Evolutionary conservation across 2,888 invertebrate genomes (phyloP), one percentile per base, ranked within the genome.

Genomic region (Smittia aterrima): DNA sequence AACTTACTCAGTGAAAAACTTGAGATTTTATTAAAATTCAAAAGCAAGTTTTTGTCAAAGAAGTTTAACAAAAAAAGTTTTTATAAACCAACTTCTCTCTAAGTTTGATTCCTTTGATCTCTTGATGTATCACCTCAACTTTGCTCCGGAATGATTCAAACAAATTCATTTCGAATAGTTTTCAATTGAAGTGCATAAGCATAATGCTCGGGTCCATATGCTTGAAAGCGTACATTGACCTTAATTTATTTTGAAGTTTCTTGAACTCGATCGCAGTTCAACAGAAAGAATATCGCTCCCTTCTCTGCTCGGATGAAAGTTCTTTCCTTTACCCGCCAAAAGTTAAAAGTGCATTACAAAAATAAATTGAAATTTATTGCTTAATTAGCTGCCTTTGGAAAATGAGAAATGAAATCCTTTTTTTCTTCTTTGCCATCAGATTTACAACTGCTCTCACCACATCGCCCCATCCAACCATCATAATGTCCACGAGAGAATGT

Each of bases 321-420:
- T 58, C n/a, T 16, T 47, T 47, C 47, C 2, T 2, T 47, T 58
- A 2, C 64, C 24, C 6, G 6, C 4, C 6, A 27, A 9, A 27
- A 64, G n/a, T 64, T 25, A 64, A 64, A 64, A 64, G n/a, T 64
- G 27, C 64, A 64, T 64, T 64, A 64, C 58, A 53, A 41, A 53
- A 1, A 11, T 72, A 72, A 72, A 72, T 72, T 72, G 72, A 72
- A 40, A 72, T 72, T 72, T 72, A 72, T 72, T 72, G 24, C 72
- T 72, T 72, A 72, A 72, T 72, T 72, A 72, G 62, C 27, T 38
- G 32, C 20, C 20, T 1, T 32, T n/a, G n/a, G 62, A 25, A 18
- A 18, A 62, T 22, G 38, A 62, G 58, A 62, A 13, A 62, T 40
- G 53, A 72, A 72, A 72, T 72, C 72, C 72, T 72, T 70, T 72